Evolutionary conservation across 2,113 vertebrate genomes (phyloP).

Genomic region (Nannobrachium achirus): DNA sequence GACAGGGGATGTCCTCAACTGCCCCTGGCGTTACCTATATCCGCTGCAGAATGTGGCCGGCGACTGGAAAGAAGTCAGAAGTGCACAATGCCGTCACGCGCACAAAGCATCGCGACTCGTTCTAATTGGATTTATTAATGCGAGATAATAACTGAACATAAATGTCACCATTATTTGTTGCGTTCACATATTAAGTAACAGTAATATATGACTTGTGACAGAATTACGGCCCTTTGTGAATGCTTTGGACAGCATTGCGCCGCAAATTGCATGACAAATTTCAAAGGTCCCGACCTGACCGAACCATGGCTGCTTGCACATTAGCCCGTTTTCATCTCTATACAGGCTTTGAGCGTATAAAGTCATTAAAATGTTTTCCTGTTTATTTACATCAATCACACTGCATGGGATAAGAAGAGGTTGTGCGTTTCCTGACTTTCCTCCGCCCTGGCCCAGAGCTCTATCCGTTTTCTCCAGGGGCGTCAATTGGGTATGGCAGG

Average conservation of each 20-base stretch:
- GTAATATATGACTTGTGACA: background rate
- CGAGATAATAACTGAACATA: background rate
- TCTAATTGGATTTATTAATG: background rate
- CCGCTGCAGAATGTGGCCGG: slow-evolving; percentile 30
- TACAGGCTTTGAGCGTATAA: background rate
- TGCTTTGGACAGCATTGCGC: background rate
- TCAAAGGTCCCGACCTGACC: background rate
- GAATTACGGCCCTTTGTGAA: background rate
- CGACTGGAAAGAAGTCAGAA: slow-evolving; percentile 14
- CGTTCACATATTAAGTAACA: background rate
- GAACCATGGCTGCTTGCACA: background rate
- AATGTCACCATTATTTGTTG: background rate
- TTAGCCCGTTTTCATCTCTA: slow-evolving; percentile 4
- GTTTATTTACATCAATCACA: slow-evolving; percentile 3
- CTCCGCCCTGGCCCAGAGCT: slow-evolving; percentile 16
- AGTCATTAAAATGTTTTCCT: background rate
- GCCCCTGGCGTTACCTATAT: slow-evolving; percentile 22
- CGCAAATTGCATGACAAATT: background rate
- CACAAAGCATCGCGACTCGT: slow-evolving; percentile 7
- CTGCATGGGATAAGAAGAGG: background rate
- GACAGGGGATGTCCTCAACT: slow-evolving; percentile 34
- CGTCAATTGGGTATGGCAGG: too few relatives aligned
- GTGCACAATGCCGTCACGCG: background rate
- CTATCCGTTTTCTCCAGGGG: slow-evolving; percentile 6
- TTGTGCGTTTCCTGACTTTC: slow-evolving; percentile 6